Evolutionary conservation across 2,888 invertebrate genomes (phyloP).

Genomic region (Sinotaia quadrata): DNA sequence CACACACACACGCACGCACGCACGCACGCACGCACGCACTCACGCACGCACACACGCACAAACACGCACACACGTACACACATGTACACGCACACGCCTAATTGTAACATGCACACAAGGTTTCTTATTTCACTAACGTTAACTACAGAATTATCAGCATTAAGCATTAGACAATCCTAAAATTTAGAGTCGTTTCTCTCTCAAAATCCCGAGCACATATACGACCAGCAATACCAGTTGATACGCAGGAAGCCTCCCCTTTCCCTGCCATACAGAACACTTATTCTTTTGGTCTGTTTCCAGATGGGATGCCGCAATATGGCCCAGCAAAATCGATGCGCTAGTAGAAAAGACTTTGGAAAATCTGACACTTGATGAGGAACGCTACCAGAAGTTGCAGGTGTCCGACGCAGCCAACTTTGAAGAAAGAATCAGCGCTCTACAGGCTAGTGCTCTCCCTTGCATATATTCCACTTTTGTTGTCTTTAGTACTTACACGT

Average conservation of each 20-base stretch:
- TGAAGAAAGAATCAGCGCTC: slow-evolving; percentile 82
- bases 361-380: slow-evolving; percentile 81
- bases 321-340: slow-evolving; percentile 81
- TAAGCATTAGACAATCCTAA: too few species aligned
- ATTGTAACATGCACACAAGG: too few species aligned
- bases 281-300: neutral
- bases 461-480: too few species aligned
- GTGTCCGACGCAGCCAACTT: slow-evolving; percentile 78
- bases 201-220: too few species aligned
- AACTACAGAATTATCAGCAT: too few species aligned
- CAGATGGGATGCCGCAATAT: slow-evolving; percentile 76
- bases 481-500: too few species aligned
- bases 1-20: neutral
- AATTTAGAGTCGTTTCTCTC: too few species aligned
- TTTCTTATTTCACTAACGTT: too few species aligned
- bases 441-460: too few species aligned
- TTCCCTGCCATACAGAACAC: too few species aligned
- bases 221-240: too few species aligned
- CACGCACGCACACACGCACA: neutral
- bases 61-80: neutral
- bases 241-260: too few species aligned
- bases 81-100: neutral
- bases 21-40: neutral
- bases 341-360: slow-evolving; percentile 78
- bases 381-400: slow-evolving; percentile 85